These are phyloP conservation scores for Desmodus rotundus DNA, from an alignment of 2,113 vertebrate genomes.

Conservation along the genomic window DNA sequence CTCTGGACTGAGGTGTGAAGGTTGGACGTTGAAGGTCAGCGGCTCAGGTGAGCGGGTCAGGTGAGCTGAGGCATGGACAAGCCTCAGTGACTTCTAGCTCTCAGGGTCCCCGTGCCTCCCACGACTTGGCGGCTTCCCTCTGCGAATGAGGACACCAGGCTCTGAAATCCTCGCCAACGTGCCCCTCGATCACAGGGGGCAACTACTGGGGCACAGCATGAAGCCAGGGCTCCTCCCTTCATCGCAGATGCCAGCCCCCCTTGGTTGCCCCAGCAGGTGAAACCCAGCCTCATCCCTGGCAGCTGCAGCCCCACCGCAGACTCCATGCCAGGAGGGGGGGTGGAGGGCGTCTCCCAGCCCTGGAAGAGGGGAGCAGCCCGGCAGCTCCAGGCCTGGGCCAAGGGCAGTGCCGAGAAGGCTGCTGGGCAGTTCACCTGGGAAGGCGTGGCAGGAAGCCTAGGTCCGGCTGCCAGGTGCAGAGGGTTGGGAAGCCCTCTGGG, in stretches of 20 bases:
- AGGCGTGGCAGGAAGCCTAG: background rate
- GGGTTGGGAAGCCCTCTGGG: background rate
- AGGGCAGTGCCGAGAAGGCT: too few relatives aligned
- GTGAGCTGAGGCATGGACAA: fast-evolving
- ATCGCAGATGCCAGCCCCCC: fast-evolving
- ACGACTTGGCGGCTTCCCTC: background rate
- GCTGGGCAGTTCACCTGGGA: background rate
- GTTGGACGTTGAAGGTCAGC: fast-evolving
- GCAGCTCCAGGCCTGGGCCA: background rate
- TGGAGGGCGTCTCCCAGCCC: too few relatives aligned
- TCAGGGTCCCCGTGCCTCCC: fast-evolving
- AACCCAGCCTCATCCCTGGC: too few relatives aligned
- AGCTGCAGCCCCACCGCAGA: background rate
- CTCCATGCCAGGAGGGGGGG: fast-evolving
- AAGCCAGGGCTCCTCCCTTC: background rate
- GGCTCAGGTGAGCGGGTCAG: background rate
- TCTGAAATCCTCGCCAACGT: background rate
- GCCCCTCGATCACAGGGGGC: background rate
- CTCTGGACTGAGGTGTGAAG: background rate
- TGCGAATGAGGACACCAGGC: background rate
- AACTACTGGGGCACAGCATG: fast-evolving
- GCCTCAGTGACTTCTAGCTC: background rate
- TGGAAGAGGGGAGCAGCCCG: too few relatives aligned
- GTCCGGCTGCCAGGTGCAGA: background rate
- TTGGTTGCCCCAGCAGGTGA: background rate